Evolutionary conservation across 2,113 vertebrate genomes (phyloP).

Genomic region (Ploceus nigricollis): DNA sequence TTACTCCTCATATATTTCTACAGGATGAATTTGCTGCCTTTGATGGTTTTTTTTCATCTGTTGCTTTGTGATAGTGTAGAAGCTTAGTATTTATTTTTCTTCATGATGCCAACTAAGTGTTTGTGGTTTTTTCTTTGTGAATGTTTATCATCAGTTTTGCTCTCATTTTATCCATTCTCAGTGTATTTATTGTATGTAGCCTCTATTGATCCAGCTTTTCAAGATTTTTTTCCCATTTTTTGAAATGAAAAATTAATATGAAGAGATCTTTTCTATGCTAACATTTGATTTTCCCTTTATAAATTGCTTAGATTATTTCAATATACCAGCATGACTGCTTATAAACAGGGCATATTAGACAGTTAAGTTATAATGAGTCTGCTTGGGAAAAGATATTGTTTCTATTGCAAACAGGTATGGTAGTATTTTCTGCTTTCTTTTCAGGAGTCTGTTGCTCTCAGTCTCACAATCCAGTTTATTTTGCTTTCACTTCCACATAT

Average conservation of each 20-base stretch:
- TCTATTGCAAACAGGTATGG: background rate
- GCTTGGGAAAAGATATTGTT: background rate
- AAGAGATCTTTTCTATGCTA: background rate
- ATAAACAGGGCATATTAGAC: background rate
- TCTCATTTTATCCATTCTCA: background rate
- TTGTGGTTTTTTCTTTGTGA: background rate
- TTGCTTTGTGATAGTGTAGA: background rate
- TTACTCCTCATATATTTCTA: background rate
- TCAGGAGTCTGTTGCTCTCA: background rate
- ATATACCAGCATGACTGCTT: background rate
- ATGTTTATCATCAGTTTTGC: background rate
- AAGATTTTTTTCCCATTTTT: background rate
- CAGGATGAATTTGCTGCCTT: background rate
- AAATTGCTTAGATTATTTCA: background rate
- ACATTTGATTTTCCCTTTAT: background rate
- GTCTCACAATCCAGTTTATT: background rate
- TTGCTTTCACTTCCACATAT: background rate
- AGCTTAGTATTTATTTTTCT: background rate
- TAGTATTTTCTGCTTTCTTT: background rate
- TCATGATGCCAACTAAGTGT: background rate
- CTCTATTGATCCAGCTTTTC: background rate
- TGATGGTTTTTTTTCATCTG: background rate
- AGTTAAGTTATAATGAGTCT: background rate
- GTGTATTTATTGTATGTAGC: background rate
- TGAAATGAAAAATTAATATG: background rate